A percentile compares a stretch with the other conserved stretches of the same genome.
These are phyloP conservation scores for Notolepis coatsorum DNA, from an alignment of 2,797 vertebrate genomes.

Conservation along the genomic window DNA sequence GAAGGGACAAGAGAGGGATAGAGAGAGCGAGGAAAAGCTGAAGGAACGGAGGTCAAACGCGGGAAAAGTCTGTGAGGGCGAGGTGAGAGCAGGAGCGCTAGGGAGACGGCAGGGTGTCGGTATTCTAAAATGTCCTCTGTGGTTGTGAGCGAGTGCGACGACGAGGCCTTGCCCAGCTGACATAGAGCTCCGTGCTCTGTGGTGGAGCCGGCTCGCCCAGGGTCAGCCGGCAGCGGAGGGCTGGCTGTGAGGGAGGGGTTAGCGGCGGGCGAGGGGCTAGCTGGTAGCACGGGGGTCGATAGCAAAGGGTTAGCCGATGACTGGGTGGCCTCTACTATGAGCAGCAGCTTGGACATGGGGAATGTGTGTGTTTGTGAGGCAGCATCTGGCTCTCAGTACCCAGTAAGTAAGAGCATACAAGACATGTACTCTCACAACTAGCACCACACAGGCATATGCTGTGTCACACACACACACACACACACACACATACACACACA, in stretches of 20 bases:
- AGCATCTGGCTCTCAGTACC: conserved; percentile 33
- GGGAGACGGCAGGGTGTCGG: neutral
- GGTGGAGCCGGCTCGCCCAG: conserved; percentile 17
- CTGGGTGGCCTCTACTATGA: conserved; percentile 37
- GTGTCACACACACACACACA: neutral
- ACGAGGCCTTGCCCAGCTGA: conserved; percentile 54
- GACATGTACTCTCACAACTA: no score
- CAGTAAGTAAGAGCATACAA: conserved; percentile 62
- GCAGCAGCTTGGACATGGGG: conserved; percentile 52
- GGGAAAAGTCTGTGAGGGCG: neutral
- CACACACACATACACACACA: neutral
- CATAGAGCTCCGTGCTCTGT: conserved; percentile 42
- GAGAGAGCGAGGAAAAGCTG: conserved; percentile 4
- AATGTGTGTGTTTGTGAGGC: conserved; percentile 44
- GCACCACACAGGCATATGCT: neutral
- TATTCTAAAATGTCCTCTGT: conserved; percentile 31
- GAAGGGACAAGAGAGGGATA: conserved; percentile 9
- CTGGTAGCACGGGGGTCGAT: conserved; percentile 20
- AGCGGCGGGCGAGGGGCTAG: conserved; percentile 12
- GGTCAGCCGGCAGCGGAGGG: conserved; percentile 8
- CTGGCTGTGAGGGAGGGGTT: conserved; percentile 29
- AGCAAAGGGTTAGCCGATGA: conserved; percentile 26
- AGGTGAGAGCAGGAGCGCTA: neutral
- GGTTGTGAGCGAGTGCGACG: conserved; percentile 29
- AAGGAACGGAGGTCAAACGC: neutral